Base-by-base conservation (phyloP, 1,140 invertebrate species). In the Ganaspis sp. region DNA sequence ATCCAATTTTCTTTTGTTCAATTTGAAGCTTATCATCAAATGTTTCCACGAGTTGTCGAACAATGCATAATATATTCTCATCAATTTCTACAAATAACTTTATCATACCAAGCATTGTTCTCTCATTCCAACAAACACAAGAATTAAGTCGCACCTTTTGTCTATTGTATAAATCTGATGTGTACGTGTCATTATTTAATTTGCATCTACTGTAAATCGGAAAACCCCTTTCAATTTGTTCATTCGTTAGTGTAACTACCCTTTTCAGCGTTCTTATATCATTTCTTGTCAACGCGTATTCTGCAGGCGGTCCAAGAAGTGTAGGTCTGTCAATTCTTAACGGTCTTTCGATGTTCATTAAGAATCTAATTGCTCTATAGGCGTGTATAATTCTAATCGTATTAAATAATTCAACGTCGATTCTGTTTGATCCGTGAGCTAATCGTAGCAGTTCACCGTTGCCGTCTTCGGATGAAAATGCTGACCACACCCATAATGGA, bases 381-480 rank as follows among this genome's bases (percentile, higher is more conserved):
- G 49, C 17, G 9, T 54, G 17, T 54, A 54, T 23, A 54, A 75
- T 17, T 53, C 71, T 21, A 54, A 54, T 54, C 0, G 49, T 45
- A n/a, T 76, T 76, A 17, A 58, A 17, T 37, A 72, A 34, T 76
- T 76, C 69, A 4, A 29, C 12, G 23, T 17, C 23, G 9, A 71
- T n/a, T 29, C 71, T 34, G 21, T 74, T 78, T 23, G 72, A 21
- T 11, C 72, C 76, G 29, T 78, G 76, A 26, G 49, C 49, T 29
- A 37, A 19, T 17, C 53, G 69, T 8, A 70, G 5, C 11, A 78
- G 4, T 70, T 53, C 11, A 1, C 71, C 70, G 54, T 79, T 79
- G 12, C 40, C 19, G 34, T 76, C 76, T 71, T 79, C 78, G 37
- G 72, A 79, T 15, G 70, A n/a, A 69, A 71, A 79, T 12, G 73